phyloP scores from a whole-genome alignment of 2,113 vertebrate genomes.

The Megaceryle torquata region DNA sequence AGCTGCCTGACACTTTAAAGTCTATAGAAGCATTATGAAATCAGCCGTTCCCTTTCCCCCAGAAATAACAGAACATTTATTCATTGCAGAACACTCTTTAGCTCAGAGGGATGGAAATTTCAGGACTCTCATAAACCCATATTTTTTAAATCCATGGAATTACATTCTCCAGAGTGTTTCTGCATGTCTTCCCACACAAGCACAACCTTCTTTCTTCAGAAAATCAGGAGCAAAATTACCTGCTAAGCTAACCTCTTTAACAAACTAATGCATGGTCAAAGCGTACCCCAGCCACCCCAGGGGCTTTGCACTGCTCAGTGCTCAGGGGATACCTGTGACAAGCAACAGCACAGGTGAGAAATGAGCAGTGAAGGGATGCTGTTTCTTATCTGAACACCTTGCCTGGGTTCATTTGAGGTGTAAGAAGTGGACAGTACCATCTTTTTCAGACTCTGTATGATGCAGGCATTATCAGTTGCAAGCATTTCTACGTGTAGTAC shows the following conservation, averaged over 20 bases:
- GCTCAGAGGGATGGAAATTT: slow-evolving; percentile 28
- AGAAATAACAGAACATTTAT: slow-evolving; percentile 15
- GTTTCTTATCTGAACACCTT: neutral
- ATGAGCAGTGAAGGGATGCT: neutral
- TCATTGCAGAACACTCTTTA: neutral
- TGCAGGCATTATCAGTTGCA: neutral
- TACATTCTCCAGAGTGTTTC: neutral
- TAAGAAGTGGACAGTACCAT: neutral
- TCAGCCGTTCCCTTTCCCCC: neutral
- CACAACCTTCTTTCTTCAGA: neutral
- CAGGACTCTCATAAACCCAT: neutral
- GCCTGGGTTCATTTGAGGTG: neutral
- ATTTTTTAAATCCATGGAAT: neutral
- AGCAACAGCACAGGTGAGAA: neutral
- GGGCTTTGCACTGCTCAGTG: neutral
- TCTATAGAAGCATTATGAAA: neutral
- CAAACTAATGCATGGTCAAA: neutral
- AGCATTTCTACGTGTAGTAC: neutral
- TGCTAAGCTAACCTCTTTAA: neutral
- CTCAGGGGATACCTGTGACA: neutral
- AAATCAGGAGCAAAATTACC: neutral
- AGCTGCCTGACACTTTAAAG: neutral
- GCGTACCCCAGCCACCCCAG: neutral
- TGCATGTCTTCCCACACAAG: neutral
- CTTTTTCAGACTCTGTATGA: neutral